Evolutionary conservation across 1,140 invertebrate species (phyloP), one percentile per base, ranked within the genome.

Genomic region (Conopomorpha cramerella): DNA sequence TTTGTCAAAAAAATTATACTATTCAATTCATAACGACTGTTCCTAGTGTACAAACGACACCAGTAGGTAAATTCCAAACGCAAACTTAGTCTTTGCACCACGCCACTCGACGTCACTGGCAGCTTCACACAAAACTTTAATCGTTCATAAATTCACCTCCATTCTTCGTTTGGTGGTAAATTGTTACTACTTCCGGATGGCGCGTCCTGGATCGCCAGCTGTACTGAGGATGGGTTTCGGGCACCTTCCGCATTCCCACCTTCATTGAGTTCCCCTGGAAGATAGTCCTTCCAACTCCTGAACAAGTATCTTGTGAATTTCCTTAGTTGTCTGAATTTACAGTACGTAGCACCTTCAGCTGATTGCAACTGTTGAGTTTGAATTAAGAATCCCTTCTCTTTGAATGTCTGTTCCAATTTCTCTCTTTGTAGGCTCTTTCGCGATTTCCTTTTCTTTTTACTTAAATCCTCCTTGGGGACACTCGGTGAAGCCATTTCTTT

Each of bases 231-330:
- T 10, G n/a, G 18, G 34, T 35, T 34, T 4, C 41, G 38, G 1
- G n/a, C n/a, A n/a, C n/a, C n/a, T n/a, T n/a, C n/a, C n/a, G n/a
- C n/a, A n/a, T n/a, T n/a, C n/a, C 8, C 18, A 15, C 55, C 51
- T 14, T 70, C 64, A 1, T 68, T 59, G 25, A 91, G 80, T 41
- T 90, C 89, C 0, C 88, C 91, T 0, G 93, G 92, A 12, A 96
- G 78, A 63, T 95, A 93, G 62, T 95, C 91, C 58, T 94, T 94
- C 92, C 92, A 96, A 55, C 91, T 93, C 36, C 93, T 81, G 49
- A 95, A 94, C 27, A 95, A 77, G 64, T 96, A 96, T 16, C 92
- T 81, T 0, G 93, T 96, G 51, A 95, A 95, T 61, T 95, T 96
- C 40, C 92, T 80, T 8, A 96, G 68, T 53, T 95, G 93, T 27